These are phyloP conservation scores for Cryptotis parvus DNA, from an alignment of 2,113 vertebrate genomes.

Conservation along the genomic window DNA sequence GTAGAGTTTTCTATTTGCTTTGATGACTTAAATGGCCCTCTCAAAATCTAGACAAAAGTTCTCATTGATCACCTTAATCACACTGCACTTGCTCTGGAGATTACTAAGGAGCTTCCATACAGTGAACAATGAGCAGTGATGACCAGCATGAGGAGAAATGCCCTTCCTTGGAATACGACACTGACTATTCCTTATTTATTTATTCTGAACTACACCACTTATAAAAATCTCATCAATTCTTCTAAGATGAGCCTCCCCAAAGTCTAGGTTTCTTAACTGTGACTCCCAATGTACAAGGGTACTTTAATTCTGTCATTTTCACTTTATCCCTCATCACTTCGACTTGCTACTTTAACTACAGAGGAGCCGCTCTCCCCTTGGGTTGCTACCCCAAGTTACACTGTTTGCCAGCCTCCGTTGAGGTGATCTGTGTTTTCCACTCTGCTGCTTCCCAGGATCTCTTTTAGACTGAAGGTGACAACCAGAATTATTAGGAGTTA, in stretches of 20 bases:
- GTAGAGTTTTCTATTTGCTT: conserved; percentile 21
- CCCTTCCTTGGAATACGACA: neutral
- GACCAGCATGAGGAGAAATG: neutral
- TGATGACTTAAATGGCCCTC: conserved; percentile 11
- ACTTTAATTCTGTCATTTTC: conserved; percentile 14
- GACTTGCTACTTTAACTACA: neutral
- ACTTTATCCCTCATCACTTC: neutral
- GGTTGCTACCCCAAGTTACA: neutral
- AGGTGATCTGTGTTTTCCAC: neutral
- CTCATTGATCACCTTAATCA: conserved; percentile 22
- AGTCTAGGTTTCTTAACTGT: neutral
- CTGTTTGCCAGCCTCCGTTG: accelerated
- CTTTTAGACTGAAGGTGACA: neutral
- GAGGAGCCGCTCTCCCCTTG: neutral
- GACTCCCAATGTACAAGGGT: neutral
- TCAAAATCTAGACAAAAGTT: conserved; percentile 10
- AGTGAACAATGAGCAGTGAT: neutral
- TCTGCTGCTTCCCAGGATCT: neutral
- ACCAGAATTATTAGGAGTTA: neutral
- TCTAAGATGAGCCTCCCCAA: neutral
- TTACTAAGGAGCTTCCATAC: neutral
- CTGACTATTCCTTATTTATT: neutral
- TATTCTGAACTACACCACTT: neutral
- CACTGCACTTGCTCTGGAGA: conserved; percentile 12
- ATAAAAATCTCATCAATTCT: neutral